phyloP scores from a whole-genome alignment of 2,797 vertebrate genomes.

The Limosa lapponica region DNA sequence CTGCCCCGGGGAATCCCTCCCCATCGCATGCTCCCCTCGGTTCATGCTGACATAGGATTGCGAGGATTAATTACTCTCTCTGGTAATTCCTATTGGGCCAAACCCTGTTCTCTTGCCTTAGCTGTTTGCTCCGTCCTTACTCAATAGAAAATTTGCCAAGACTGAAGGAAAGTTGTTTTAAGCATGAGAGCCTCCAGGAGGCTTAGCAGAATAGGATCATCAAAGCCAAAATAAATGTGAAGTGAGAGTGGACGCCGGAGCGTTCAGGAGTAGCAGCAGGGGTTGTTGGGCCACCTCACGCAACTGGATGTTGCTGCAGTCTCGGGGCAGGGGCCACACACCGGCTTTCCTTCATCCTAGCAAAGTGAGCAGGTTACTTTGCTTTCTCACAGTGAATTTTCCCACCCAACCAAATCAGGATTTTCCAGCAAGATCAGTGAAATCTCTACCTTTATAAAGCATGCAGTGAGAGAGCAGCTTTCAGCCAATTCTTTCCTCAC shows the following conservation, averaged over 20 bases:
- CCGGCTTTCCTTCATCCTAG: neutral
- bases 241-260: neutral
- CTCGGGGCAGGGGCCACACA: neutral
- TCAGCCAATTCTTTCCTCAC: neutral
- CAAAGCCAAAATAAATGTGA: neutral
- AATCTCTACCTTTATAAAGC: neutral
- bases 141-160: neutral
- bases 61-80: neutral
- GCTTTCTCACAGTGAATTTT: neutral
- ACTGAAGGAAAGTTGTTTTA: neutral
- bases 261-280: fast-evolving
- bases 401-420: neutral
- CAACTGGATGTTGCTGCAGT: neutral
- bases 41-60: neutral
- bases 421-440: neutral
- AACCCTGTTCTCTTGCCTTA: neutral
- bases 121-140: neutral
- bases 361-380: neutral
- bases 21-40: neutral
- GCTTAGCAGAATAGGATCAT: neutral
- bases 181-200: neutral
- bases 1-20: neutral
- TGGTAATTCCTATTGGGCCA: neutral
- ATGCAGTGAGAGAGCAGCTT: neutral
- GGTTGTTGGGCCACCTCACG: neutral